Evolutionary conservation across 1,140 invertebrate species (phyloP), one percentile per base, ranked within the genome.

Genomic region (Gonioctena quinquepunctata): DNA sequence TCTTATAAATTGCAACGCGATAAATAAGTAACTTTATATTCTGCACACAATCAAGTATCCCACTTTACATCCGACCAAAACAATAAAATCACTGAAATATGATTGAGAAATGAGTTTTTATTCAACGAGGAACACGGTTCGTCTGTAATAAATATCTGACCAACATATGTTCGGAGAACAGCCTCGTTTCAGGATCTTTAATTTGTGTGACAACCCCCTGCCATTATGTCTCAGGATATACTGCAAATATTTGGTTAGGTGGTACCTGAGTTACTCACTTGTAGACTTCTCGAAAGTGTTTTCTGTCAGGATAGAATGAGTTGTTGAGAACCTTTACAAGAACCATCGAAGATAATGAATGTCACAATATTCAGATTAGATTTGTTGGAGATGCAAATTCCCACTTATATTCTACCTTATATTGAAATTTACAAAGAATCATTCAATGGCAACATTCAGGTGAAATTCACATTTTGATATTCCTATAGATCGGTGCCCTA

Each of bases 1-100:
- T 76, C 79, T 82, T 82, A 81, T 82, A 82, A 81, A 81, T 82
- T 81, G 80, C 76, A 75, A 56, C 66, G 66, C 80, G 80, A 82
- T 82, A 82, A 82, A 82, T 82, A 82, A 81, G 79, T 81, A 79
- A 82, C 80, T 82, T 82, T 82, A 82, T 82, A 82, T 81, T 77
- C 79, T 68, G 74, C 77, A 75, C 77, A 82, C 81, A 82, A 81
- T 82, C 81, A 81, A 81, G 78, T 80, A 79, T 80, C 76, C 79
- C 75, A 81, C 77, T 81, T 81, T 82, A 80, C 79, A 81, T 79
- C 79, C 76, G 65, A 68, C 72, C 78, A 71, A 81, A 82, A 82
- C 81, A 82, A 82, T 82, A 82, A 82, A 82, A 82, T 82, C 72
- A 79, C 79, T 81, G 80, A 82, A 81, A 82, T 82, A 82, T 82